Evolutionary conservation across 35 echinoderm and acorn worm species (phyloP), one percentile per base, ranked within the genome.

Genomic region (Holothuria glaberrima): DNA sequence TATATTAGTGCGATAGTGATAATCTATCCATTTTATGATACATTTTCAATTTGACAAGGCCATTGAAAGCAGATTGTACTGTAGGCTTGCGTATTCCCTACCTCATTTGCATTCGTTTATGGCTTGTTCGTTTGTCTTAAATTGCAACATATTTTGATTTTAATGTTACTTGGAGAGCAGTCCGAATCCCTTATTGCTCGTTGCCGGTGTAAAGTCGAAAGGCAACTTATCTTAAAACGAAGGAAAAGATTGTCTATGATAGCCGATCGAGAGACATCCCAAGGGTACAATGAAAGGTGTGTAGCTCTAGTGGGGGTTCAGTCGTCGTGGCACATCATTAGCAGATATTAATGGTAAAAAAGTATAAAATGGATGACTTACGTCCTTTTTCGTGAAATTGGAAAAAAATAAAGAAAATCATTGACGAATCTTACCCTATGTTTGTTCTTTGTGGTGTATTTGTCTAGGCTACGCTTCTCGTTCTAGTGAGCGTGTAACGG

Each of bases 41-140:
- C n/a, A 78, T 78, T 78, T 78, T 26, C 74, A 78, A 78, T 78
- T 78, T 78, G 74, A 78, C 36, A 78, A 78, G 50, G 74, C 74
- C 50, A 78, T 78, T 48, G 21, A 48, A 24, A 41, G 44, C 50
- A 78, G 50, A 78, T 78, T 78, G 29, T 48, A 78, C 74, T 52
- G 74, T 48, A 78, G 50, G 74, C 9, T 41, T 35, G 24, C 50
- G 56, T 84, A 17, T 84, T 61, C 27, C 46, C 32, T 30, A 22
- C 12, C 58, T 84, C 57, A 84, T 84, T 84, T 84, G 25, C 54
- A 61, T 38, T 52, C 74, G 20, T 84, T 84, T 84, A 84, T 84
- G 20, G 57, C 80, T 33, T 84, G 80, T 83, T 83, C 80, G 59
- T 83, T 83, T 83, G 80, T 63, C 80, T 83, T 32, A 60, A 33